Evolutionary conservation across 2,888 invertebrate species (phyloP).

Genomic region (Synergus japonicus): DNA sequence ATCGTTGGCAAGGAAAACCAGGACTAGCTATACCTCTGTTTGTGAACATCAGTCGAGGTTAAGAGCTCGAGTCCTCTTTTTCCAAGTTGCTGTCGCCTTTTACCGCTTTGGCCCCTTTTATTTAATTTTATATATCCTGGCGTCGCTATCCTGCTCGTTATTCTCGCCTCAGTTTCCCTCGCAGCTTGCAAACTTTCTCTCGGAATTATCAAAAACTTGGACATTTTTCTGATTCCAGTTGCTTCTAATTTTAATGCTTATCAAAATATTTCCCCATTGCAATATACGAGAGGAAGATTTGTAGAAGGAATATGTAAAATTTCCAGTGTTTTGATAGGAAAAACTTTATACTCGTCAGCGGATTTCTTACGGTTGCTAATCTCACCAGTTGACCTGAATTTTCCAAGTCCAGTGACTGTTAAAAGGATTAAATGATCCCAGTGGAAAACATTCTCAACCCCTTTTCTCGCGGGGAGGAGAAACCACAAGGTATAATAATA

Average conservation of each 20-base stretch:
- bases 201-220: too few relatives aligned
- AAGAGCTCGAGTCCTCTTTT: not conserved
- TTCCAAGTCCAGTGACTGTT: slow-evolving; percentile 13
- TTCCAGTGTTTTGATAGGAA: not conserved
- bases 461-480: not conserved
- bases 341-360: slow-evolving; percentile 11
- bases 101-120: slow-evolving; percentile 1
- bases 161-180: too few relatives aligned
- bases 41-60: slow-evolving; percentile 1
- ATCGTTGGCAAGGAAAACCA: not conserved
- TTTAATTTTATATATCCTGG: not conserved
- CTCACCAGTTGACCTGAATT: slow-evolving; percentile 17
- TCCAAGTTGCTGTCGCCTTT: not conserved
- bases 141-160: too few relatives aligned
- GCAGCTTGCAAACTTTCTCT: not conserved
- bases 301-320: not conserved
- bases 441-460: slow-evolving; percentile 19
- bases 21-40: not conserved
- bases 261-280: too few relatives aligned
- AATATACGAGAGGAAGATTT: not conserved
- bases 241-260: too few relatives aligned
- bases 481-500: not conserved
- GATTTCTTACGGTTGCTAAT: slow-evolving; percentile 2
- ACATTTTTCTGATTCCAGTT: too few relatives aligned
- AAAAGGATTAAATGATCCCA: slow-evolving; percentile 18